phyloP scores from a whole-genome alignment of 2,888 invertebrate species.

The Aproaerema taeniolella region DNA sequence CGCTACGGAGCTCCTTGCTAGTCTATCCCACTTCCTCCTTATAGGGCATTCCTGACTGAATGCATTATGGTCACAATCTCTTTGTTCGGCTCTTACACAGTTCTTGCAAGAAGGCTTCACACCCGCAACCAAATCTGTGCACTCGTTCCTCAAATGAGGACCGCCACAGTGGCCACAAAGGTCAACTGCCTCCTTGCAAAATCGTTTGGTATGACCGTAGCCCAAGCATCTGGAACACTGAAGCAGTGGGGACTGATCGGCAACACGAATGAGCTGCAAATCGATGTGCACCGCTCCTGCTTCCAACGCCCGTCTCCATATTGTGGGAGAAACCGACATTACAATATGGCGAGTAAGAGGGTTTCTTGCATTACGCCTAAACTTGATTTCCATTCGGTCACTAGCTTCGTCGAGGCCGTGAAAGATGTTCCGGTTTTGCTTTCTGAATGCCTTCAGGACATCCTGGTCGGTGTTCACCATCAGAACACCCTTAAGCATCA shows the following conservation, averaged over 20 bases:
- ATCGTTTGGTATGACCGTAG: conserved; percentile 17
- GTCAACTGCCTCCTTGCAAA: conserved; percentile 16
- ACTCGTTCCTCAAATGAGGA: conserved; percentile 14
- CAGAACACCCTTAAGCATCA: not conserved
- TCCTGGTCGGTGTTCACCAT: not conserved
- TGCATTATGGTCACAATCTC: conserved; percentile 5
- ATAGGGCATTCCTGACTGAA: conserved; percentile 5
- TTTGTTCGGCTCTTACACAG: conserved; percentile 7
- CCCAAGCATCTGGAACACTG: conserved; percentile 22
- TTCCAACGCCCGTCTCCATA: not conserved
- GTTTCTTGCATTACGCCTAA: not conserved
- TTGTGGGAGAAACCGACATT: not conserved
- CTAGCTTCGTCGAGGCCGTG: not conserved
- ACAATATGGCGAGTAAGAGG: not conserved
- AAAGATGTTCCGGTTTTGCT: not conserved
- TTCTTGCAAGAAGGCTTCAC: conserved; percentile 12
- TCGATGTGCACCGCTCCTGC: not conserved
- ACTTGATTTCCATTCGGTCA: not conserved
- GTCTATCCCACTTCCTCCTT: not conserved
- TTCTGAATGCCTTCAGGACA: not conserved
- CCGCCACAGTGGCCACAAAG: conserved; percentile 23
- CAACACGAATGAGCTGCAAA: not conserved
- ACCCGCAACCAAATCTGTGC: conserved; percentile 6
- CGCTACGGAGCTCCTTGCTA: not conserved
- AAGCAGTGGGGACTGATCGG: conserved; percentile 20